A percentile compares a stretch with the other conserved stretches of the same genome.
These are phyloP conservation scores for Pissodes strobi DNA, from an alignment of 1,140 invertebrate genomes.

Conservation along the genomic window DNA sequence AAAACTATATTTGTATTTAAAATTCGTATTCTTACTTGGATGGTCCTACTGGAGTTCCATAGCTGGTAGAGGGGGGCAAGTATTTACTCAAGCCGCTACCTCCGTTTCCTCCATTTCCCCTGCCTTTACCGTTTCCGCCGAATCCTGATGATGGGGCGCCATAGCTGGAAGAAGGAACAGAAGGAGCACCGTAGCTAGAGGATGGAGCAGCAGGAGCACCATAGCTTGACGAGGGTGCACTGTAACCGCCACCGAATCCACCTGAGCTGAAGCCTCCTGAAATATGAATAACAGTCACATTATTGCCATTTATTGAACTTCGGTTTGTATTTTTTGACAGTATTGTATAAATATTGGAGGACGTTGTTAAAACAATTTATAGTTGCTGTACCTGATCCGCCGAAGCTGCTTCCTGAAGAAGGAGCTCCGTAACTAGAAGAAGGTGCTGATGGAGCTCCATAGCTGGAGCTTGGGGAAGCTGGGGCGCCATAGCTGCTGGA, in stretches of 20 bases:
- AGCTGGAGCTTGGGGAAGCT: conserved; percentile 43
- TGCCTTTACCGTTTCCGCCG: conserved; percentile 21
- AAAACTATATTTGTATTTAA: conserved; percentile 48
- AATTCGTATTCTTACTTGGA: conserved; percentile 28
- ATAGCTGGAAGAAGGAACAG: conserved; percentile 51
- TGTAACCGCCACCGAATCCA: conserved; percentile 34
- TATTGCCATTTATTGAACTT: too few species aligned
- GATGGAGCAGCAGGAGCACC: conserved; percentile 36
- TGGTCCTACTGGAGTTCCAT: conserved; percentile 41
- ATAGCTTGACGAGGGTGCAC: conserved; percentile 34
- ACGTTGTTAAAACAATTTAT: too few species aligned
- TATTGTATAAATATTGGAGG: neutral
- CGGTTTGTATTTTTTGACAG: neutral
- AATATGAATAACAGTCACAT: too few species aligned
- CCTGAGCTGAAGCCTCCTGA: conserved; percentile 29
- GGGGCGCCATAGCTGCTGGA: conserved; percentile 31
- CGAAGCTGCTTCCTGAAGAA: conserved; percentile 40
- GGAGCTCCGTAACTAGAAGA: conserved; percentile 56
- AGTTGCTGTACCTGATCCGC: conserved; percentile 18
- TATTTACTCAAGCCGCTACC: conserved; percentile 55
- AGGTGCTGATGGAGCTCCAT: conserved; percentile 46
- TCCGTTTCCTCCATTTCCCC: conserved; percentile 25
- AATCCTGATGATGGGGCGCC: conserved; percentile 52
- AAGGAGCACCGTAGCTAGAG: conserved; percentile 51
- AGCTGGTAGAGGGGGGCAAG: conserved; percentile 44